Evolutionary conservation across 2,113 vertebrate genomes (phyloP), one percentile per base, ranked within the genome.

Genomic region (Excalfactoria chinensis): DNA sequence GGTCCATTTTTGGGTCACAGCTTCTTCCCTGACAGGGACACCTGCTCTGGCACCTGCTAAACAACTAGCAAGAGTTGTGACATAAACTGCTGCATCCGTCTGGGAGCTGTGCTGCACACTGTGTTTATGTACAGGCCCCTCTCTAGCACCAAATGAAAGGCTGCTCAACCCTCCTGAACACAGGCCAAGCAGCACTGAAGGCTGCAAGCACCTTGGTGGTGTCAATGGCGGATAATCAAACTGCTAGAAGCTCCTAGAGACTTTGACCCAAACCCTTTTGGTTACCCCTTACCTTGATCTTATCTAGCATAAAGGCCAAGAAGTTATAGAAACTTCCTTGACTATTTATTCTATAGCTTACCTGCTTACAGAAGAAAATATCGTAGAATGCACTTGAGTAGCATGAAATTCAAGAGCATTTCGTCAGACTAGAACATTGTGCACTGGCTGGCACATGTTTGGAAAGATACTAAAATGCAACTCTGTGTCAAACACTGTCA

Each of bases 21-120:
- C 40, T 34, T 16, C 78, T 56, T 10, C 46, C 20, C 66, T 37
- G 7, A 26, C 34, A 68, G 13, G 1, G 44, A 32, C 0, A 30
- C 37, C 53, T 55, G 17, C 30, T n/a, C n/a, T n/a, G n/a, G n/a
- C n/a, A n/a, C n/a, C 25, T 6, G 28, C 67, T 26, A 11, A 11
- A 37, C 60, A 51, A 51, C 49, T 7, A 51, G 49, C 49, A 51
- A 14, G 25, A 51, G 25, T 6, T 15, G 49, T 16, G 19, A 40
- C 62, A 43, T 9, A 9, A 20, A 63, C 37, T 40, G 62, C 43
- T 58, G n/a, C 34, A 41, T 18, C 6, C 5, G 5, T 7, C 56
- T 9, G 14, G 23, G 20, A 67, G 19, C n/a, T 32, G 40, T 20
- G 25, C 37, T 58, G 23, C 10, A 9, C 0, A 0, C 19, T 8